phyloP scores from a whole-genome alignment of 2,888 invertebrate species.

The Andrena haemorrhoa region DNA sequence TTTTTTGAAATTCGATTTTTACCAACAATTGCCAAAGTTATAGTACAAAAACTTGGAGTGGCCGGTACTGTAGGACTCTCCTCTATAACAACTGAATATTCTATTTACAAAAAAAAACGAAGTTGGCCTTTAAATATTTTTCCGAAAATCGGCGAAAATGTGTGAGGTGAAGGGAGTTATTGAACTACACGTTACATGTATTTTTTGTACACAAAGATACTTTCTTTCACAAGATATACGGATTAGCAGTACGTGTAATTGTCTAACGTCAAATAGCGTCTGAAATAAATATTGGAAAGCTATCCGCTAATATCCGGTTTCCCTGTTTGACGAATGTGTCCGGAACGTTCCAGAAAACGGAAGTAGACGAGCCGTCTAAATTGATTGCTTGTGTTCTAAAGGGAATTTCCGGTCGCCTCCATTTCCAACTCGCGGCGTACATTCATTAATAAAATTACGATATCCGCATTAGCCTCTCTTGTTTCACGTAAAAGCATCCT shows the following conservation, averaged over 20 bases:
- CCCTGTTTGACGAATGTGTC: conserved; percentile 12
- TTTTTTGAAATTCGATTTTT: no score
- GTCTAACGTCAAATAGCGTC: not conserved
- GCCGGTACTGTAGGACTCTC: no score
- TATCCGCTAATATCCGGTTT: conserved; percentile 46
- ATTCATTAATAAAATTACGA: conserved; percentile 73
- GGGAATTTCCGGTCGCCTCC: conserved; percentile 67
- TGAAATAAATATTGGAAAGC: conserved; percentile 48
- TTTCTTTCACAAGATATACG: not conserved
- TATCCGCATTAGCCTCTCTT: conserved; percentile 65
- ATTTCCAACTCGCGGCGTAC: conserved; percentile 57
- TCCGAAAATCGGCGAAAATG: no score
- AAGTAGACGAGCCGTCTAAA: conserved; percentile 52
- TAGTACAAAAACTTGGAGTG: no score
- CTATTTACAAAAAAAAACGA: no score
- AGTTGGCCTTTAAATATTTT: no score
- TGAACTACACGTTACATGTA: not conserved
- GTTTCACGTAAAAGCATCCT: not conserved
- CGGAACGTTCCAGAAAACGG: conserved; percentile 36
- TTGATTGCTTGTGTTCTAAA: conserved; percentile 59
- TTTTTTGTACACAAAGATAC: not conserved
- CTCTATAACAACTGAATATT: no score
- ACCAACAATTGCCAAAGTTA: no score
- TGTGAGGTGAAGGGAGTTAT: no score
- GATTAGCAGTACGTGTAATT: not conserved